A percentile compares a stretch with the other conserved stretches of the same genome.
Conservation (phyloP, 1,140 invertebrate species). For the Drosophila yakuba region DNA sequence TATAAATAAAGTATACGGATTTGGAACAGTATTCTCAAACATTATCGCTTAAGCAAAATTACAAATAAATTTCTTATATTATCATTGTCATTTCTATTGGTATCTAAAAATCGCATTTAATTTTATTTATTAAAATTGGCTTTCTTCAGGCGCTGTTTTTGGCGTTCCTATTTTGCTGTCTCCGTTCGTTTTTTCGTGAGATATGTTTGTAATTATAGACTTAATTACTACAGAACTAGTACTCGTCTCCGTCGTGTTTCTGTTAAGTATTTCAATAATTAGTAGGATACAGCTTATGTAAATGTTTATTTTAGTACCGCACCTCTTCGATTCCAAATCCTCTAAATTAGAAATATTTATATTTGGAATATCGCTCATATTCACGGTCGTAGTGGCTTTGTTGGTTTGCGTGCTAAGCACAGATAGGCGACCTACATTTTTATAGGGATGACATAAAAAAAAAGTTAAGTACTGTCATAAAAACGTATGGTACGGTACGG, state of each 20-base stretch:
- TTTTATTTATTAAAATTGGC: constrained; percentile 64
- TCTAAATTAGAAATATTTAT: constrained; percentile 75
- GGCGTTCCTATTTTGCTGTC: constrained; percentile 72
- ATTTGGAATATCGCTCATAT: constrained; percentile 79
- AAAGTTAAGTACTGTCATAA: constrained; percentile 30
- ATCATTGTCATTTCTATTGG: too few relatives aligned
- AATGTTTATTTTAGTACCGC: neutral
- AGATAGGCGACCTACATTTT: constrained; percentile 76
- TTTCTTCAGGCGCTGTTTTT: constrained; percentile 77
- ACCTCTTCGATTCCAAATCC: constrained; percentile 77
- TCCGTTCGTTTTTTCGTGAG: constrained; percentile 80
- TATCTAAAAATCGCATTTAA: too few relatives aligned
- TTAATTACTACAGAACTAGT: constrained; percentile 84
- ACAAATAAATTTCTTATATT: too few relatives aligned
- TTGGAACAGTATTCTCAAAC: too few relatives aligned
- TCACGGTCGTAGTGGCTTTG: constrained; percentile 73
- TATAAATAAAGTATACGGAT: too few relatives aligned
- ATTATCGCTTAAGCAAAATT: too few relatives aligned
- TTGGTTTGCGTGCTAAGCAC: constrained; percentile 84
- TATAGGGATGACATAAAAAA: constrained; percentile 2
- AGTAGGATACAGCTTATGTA: neutral
- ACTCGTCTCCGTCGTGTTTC: constrained; percentile 78
- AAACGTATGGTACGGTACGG: constrained; percentile 1
- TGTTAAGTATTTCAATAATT: constrained; percentile 26
- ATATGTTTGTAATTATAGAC: constrained; percentile 83